Evolutionary conservation across 2,113 vertebrate species (phyloP).

Genomic region (Brienomyrus brachyistius): DNA sequence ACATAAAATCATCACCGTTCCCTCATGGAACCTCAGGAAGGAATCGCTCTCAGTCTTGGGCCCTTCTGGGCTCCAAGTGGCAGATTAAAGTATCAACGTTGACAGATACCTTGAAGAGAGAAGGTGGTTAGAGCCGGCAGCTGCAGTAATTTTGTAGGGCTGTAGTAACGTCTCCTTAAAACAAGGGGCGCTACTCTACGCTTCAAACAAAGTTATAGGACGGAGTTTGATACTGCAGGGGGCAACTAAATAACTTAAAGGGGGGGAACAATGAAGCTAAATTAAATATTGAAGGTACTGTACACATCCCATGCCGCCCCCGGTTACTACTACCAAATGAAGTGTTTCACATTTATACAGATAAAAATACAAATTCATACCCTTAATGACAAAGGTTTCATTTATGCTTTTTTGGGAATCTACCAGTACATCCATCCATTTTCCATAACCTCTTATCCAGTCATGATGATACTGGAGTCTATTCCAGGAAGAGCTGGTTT

Average conservation of each 20-base stretch:
- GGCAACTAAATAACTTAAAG: not conserved
- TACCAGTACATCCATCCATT: not conserved
- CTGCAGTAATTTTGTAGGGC: not conserved
- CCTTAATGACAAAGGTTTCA: not conserved
- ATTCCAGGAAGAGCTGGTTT: not conserved
- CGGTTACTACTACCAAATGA: not conserved
- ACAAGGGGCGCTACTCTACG: not conserved
- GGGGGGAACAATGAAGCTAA: not conserved
- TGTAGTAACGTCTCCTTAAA: not conserved
- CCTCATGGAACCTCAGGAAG: not conserved
- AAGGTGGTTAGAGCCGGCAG: not conserved
- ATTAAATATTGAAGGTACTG: not conserved
- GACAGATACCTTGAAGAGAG: not conserved
- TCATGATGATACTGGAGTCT: not conserved
- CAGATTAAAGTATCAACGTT: slow-evolving; percentile 1
- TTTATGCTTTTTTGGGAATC: not conserved
- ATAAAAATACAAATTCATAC: not conserved
- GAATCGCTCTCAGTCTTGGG: not conserved
- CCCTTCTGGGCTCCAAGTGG: not conserved
- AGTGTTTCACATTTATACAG: not conserved
- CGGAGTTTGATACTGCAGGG: not conserved
- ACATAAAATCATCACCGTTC: not conserved
- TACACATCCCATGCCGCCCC: not conserved
- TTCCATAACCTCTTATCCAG: not conserved
- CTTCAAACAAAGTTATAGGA: not conserved